Base-by-base conservation (phyloP, 2,113 vertebrate species). In the Camarhynchus parvulus region DNA sequence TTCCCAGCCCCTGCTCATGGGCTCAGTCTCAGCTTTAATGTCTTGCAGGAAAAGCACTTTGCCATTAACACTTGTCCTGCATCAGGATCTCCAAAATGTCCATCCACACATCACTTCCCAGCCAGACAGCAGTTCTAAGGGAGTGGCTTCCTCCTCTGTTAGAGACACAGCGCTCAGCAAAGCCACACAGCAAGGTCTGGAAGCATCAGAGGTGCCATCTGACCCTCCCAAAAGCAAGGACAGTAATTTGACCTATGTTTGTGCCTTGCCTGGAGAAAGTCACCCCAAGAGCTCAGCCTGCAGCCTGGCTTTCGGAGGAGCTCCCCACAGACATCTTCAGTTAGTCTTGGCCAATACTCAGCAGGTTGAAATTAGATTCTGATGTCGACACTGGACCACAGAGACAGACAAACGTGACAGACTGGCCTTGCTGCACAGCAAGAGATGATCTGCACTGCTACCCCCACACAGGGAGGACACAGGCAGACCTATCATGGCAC, bases 401-500 rank as follows among this genome's bases (percentile, higher is more conserved):
- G 47, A 72, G 55, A 58, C 15, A 53, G 42, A 46, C 8, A 50
- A 59, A 81, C 2, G 0, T 8, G 56, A 69, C 77, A 70, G 69
- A 52, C 35, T 3, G 15, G 47, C 74, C 42, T 15, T 33, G 53
- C 14, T 49, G 47, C 84, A 53, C 41, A 58, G 61, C 78, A 78
- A 46, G 37, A 52, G 56, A n/a, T 14, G 56, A 72, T 31, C 44
- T 68, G 31, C 2, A 15, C 14, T 33, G 39, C 58, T 22, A 7
- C 15, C 44, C 49, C 27, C 59, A 44, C 0, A 0, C 56, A 67
- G 56, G 30, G 59, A 44, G 69, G 31, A 50, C 5, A 35, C 58
- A 62, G 55, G 30, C 61, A 75, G 77, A 63, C 6, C 46, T 33
- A 2, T 5, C 1, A 0, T 1, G 3, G 52, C 42, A 90, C 79